Evolutionary conservation across 2,113 vertebrate genomes (phyloP), one percentile per base, ranked within the genome.

Genomic region (Sander lucioperca): DNA sequence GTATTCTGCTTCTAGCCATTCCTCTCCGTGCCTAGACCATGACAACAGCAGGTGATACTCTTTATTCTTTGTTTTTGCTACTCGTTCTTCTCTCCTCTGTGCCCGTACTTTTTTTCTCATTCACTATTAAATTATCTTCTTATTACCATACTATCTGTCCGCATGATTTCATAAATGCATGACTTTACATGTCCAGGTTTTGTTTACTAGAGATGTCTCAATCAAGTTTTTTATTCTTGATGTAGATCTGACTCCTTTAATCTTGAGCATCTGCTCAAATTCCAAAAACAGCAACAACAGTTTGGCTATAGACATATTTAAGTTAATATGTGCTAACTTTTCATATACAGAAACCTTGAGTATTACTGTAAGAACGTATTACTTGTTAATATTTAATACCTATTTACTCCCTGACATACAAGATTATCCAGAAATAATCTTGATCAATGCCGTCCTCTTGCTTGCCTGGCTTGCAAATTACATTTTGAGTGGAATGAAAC

Each of bases 21-120:
- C 97, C 89, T 97, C 98, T 96, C 97, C 97, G 92, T 98, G 96
- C 96, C 96, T 98, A 96, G 98, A 99, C 92, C 96, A 97, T 96
- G 98, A 99, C 97, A 97, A 97, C 97, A 97, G 98, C 98, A 99
- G 98, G 98, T 99, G 97, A 99, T 95, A 87, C 89, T 96, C 86
- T 94, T 95, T 91, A 19, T 57, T 56, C 53, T 70, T 70, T 36
- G 92, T 71, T 87, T 89, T 86, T 73, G 76, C 69, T 77, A 70
- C 21, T 80, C 53, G 19, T 25, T 36, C 33, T 12, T 90, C 51
- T 81, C 25, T 72, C 25, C n/a, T 80, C 39, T 3, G 2, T 85
- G 30, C 43, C 39, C 39, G 75, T 74, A 47, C 73, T 67, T 50
- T 77, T 50, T 84, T 70, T 48, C 54, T 74, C 70, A 59, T 36